Evolutionary conservation across 53 echinoderm and acorn worm genomes (phyloP), one percentile per base, ranked within the genome.

Genomic region (Henricia sp.): DNA sequence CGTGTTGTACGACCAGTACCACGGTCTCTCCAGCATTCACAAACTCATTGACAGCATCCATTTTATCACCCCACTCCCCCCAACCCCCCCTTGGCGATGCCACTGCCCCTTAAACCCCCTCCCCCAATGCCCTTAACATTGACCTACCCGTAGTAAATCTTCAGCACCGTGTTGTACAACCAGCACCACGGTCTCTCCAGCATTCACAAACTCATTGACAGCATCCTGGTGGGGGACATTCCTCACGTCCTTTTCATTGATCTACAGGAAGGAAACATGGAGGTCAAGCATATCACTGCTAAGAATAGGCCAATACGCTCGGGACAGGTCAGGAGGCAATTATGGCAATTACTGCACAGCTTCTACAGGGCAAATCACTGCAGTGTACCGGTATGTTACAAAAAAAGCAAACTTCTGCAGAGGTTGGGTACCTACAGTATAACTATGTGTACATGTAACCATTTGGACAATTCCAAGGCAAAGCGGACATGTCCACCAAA

Each of bases 81-180:
- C n/a, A n/a, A n/a, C n/a, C n/a, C n/a, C n/a, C n/a, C n/a, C n/a
- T n/a, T n/a, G n/a, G n/a, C n/a, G n/a, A n/a, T n/a, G n/a, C n/a
- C n/a, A n/a, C n/a, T n/a, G n/a, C n/a, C n/a, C n/a, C n/a, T n/a
- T n/a, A n/a, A n/a, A n/a, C n/a, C n/a, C n/a, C n/a, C n/a, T n/a
- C n/a, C n/a, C n/a, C n/a, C n/a, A n/a, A n/a, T n/a, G n/a, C n/a
- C n/a, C n/a, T n/a, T n/a, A n/a, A n/a, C n/a, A n/a, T n/a, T n/a
- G n/a, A n/a, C n/a, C 21, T 78, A 89, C 92, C 89, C 50, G 43
- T 5, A 89, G 71, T 57, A 71, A 40, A 71, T 82, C 77, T 37
- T 96, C 96, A 14, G 91, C 96, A 74, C 91, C 91, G 50, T 96
- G 96, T 72, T 87, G 87, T 40, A 96, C 96, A 14, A 89, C 57